phyloP scores from a whole-genome alignment of 64 coral and sea anemone species.

The Montipora sp. region DNA sequence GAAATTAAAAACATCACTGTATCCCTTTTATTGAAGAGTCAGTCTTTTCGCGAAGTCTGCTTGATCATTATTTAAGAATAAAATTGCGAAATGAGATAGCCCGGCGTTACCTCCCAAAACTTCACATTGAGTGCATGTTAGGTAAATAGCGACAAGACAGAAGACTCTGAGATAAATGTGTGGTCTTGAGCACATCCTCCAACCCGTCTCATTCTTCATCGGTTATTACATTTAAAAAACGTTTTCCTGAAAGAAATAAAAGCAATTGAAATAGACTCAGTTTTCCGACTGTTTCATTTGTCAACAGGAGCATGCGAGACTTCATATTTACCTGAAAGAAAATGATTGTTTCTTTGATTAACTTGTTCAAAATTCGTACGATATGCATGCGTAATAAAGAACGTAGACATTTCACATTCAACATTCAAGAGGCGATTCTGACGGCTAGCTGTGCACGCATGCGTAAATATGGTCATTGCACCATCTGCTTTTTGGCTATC shows the following conservation, averaged over 20 bases:
- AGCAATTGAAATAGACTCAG: too few species aligned
- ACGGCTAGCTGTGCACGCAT: not conserved
- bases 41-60: too few species aligned
- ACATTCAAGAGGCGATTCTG: not conserved
- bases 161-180: not conserved
- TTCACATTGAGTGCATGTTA: not conserved
- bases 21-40: too few species aligned
- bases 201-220: conserved; percentile 44
- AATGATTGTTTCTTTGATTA: too few species aligned
- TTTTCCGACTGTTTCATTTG: not conserved
- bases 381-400: not conserved
- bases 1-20: too few species aligned
- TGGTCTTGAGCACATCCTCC: conserved; percentile 32
- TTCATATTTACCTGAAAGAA: too few species aligned
- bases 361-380: not conserved
- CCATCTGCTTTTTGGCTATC: not conserved
- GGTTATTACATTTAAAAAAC: not conserved
- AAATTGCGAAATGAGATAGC: not conserved
- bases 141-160: not conserved
- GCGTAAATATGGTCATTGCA: not conserved
- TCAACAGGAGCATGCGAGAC: not conserved
- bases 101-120: not conserved
- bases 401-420: not conserved
- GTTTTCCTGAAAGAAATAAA: not conserved
- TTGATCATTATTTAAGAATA: too few species aligned